phyloP scores from a whole-genome alignment of 2,113 vertebrate species.

The Vulpes lagopus region DNA sequence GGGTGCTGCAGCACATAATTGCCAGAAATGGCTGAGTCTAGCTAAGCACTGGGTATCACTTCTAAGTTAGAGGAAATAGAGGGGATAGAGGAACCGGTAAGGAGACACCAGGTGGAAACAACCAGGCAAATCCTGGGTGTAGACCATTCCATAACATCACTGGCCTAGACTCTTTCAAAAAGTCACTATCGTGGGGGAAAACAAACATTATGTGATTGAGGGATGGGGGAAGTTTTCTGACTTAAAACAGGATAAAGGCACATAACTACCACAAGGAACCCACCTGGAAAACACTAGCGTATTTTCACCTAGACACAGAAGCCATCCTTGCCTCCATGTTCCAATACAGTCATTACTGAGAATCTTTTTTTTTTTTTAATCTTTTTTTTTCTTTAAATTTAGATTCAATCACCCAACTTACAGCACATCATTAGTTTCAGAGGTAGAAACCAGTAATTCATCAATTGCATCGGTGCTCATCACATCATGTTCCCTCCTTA shows the following conservation, averaged over 20 bases:
- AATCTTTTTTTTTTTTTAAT: too few relatives aligned
- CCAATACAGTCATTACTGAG: background rate
- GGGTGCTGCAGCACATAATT: background rate
- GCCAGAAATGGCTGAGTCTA: background rate
- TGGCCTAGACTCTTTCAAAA: background rate
- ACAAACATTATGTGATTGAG: too few relatives aligned
- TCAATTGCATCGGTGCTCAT: too few relatives aligned
- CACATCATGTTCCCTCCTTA: too few relatives aligned
- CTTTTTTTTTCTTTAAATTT: too few relatives aligned
- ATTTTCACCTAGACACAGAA: background rate
- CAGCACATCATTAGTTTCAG: too few relatives aligned
- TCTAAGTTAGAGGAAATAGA: background rate
- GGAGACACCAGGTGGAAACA: background rate
- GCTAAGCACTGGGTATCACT: accelerated
- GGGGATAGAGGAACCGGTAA: background rate
- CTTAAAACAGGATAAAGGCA: background rate
- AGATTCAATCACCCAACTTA: too few relatives aligned
- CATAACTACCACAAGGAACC: background rate
- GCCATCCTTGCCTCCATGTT: too few relatives aligned
- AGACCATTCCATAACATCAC: too few relatives aligned
- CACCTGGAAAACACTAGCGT: too few relatives aligned
- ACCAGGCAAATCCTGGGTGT: background rate
- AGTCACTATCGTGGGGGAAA: accelerated
- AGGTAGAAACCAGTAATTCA: too few relatives aligned
- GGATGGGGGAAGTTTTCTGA: too few relatives aligned